Evolutionary conservation across 2,888 invertebrate genomes (phyloP), one percentile per base, ranked within the genome.

Genomic region (Azorinus chamasolen): DNA sequence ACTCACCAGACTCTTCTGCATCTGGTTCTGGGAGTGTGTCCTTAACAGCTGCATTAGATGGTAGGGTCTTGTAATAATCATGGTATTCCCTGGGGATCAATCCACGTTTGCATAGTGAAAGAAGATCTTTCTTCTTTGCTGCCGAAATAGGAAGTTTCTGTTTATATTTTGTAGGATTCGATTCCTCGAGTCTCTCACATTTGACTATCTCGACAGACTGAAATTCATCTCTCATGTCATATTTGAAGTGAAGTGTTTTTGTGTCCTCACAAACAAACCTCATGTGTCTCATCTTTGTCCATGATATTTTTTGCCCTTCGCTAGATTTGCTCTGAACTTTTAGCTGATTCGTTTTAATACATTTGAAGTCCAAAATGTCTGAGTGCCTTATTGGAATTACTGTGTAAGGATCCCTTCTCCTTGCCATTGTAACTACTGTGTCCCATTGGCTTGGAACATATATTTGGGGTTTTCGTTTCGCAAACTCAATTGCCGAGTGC

Each of bases 391-490:
- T n/a, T 8, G 59, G 68, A 18, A 58, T 22, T 5, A 62, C 50
- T 10, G 22, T 25, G 51, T 64, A 71, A 25, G 71, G 64, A 39
- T 71, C 27, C 16, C 20, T 63, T 14, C 68, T 22, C 53, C 74
- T 41, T 27, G 59, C 61, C 61, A 62, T 62, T 10, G 22, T 10
- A 14, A 74, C 6, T 12, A 68, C 74, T n/a, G 62, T 66, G 22
- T 68, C 74, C 69, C 69, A 75, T 50, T 75, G 69, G 18, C 43
- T 50, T 46, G 75, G 64, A 10, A 59, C 63, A 58, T 45, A 64
- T 27, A 75, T 70, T 48, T 62, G n/a, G 6, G 75, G 69, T 27
- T 75, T 75, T 32, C 27, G 39, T 32, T 75, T 75, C 20, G 70
- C 75, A 65, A 45, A 55, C 24, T 75, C 70, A 5, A 64, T 58